These are phyloP conservation scores for Cryptomyrus ogoouensis DNA, from an alignment of 2,113 vertebrate genomes.

Conservation along the genomic window DNA sequence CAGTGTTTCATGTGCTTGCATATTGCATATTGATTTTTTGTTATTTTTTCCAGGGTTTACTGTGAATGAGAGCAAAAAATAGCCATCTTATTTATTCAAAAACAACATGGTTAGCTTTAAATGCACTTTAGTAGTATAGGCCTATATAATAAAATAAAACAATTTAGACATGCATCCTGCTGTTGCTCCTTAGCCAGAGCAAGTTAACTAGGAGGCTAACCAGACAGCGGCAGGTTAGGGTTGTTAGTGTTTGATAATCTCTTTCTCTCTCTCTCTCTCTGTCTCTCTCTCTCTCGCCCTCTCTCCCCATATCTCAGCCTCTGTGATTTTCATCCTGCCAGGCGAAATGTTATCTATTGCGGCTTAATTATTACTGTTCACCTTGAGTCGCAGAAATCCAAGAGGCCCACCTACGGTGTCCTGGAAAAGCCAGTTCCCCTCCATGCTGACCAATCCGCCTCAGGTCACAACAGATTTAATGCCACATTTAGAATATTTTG, in stretches of 20 bases:
- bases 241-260: background rate
- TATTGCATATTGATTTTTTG: background rate
- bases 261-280: background rate
- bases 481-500: slow-evolving; percentile 2
- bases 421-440: background rate
- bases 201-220: background rate
- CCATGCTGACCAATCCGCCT: background rate
- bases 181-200: background rate
- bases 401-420: background rate
- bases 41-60: background rate
- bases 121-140: background rate
- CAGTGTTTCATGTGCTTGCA: background rate
- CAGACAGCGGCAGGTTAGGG: background rate
- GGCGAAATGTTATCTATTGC: background rate
- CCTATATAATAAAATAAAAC: background rate
- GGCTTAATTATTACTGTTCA: background rate
- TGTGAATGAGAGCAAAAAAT: background rate
- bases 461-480: background rate
- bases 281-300: background rate
- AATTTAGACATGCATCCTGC: background rate
- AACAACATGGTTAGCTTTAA: background rate
- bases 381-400: background rate
- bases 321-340: slow-evolving; percentile 12
- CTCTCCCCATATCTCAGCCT: background rate
- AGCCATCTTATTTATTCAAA: background rate